Evolutionary conservation across 2,888 invertebrate species (phyloP), one percentile per base, ranked within the genome.

Genomic region (Epinotia brunnichana): DNA sequence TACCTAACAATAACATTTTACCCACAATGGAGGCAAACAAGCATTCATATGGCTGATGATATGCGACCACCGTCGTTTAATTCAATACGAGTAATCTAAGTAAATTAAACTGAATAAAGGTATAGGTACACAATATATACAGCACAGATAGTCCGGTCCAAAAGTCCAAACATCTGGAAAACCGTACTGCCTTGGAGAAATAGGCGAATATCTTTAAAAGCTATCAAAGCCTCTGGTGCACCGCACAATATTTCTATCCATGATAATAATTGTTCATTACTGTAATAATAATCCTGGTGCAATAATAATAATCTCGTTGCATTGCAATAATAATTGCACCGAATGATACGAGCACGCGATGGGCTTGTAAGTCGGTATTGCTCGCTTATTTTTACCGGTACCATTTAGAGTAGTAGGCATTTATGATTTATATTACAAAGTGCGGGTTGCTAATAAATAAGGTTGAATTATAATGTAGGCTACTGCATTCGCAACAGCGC

Each of bases 301-400:
- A 21, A 35, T 56, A 66, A 66, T 66, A 56, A 66, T 66, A 66
- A 66, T 72, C n/a, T 61, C 67, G 90, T 90, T 91, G 87, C 85
- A 84, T 79, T 78, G 85, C 82, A 84, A 83, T 85, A 86, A 90
- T 92, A 90, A 91, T 90, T 90, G 86, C 87, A 81, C 82, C 83
- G 84, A 92, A 89, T 91, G 91, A 90, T 91, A 90, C 88, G 88
- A 82, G 89, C 90, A 90, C 90, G 87, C 90, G 85, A 90, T 86
- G 74, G 77, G 76, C 85, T 82, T 82, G 82, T 60, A 69, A 71
- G 62, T 83, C 81, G 82, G 83, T 85, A 82, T 81, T 77, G 81
- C 76, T 74, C 77, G 73, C 76, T 78, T 80, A 81, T 82, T 82
- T 80, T 77, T 81, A 76, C 75, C 76, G 74, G 72, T 77, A 77